These are phyloP conservation scores for Xiphophorus maculatus DNA, from an alignment of 2,113 vertebrate genomes.

Conservation along the genomic window DNA sequence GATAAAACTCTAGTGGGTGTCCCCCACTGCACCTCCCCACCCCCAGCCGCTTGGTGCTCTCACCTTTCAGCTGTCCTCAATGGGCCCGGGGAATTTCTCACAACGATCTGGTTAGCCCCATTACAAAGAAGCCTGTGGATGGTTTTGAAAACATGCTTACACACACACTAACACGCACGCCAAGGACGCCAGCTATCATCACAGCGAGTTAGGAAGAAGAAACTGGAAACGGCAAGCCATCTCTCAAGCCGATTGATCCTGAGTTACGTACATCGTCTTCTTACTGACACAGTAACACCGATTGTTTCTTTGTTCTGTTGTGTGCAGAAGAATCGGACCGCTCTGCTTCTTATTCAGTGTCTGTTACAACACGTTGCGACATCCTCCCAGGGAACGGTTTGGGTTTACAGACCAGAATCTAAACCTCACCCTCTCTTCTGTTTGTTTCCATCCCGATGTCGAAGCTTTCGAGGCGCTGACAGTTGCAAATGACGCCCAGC, in stretches of 20 bases:
- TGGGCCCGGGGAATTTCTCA: conserved; percentile 70
- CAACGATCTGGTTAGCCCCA: conserved; percentile 70
- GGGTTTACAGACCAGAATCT: conserved; percentile 44
- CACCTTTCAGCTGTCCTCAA: conserved; percentile 72
- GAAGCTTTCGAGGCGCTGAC: conserved; percentile 20
- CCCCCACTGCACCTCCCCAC: conserved; percentile 18
- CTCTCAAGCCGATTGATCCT: conserved; percentile 47
- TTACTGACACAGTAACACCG: conserved; percentile 44
- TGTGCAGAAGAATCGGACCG: conserved; percentile 7
- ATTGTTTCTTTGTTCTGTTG: conserved; percentile 15
- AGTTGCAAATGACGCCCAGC: conserved; percentile 56
- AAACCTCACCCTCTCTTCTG: conserved; percentile 41
- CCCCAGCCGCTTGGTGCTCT: conserved; percentile 44
- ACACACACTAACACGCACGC: conserved; percentile 12
- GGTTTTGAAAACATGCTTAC: conserved; percentile 41
- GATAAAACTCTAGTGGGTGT: conserved; percentile 33
- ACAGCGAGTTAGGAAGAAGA: conserved; percentile 50
- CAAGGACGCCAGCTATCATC: conserved; percentile 52
- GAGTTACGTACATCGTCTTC: conserved; percentile 51
- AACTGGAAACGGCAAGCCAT: conserved; percentile 58
- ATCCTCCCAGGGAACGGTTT: conserved; percentile 37
- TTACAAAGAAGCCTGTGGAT: conserved; percentile 68
- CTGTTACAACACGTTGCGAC: conserved; percentile 34
- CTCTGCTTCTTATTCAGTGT: conserved; percentile 29
- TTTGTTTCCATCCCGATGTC: conserved; percentile 61